Percentiles rank a stretch among this genome's conserved stretches.
phyloP scores from a whole-genome alignment of 2,888 invertebrate genomes.

The Gonocerus acuteangulatus region DNA sequence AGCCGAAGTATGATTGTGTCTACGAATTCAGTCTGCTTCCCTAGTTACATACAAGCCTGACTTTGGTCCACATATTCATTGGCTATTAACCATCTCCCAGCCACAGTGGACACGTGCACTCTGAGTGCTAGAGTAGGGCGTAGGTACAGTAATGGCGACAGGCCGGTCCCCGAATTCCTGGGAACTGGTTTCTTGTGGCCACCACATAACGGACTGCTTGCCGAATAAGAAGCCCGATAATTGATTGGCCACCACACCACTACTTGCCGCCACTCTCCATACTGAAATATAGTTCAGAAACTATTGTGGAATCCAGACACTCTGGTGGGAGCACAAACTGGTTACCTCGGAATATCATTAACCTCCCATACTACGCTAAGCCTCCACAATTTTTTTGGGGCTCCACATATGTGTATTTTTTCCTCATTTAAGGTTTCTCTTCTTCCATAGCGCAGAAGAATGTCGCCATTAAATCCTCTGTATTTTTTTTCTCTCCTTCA shows the following conservation, averaged over 20 bases:
- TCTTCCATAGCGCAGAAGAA: background rate
- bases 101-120: too few species aligned
- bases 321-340: constrained; percentile 7
- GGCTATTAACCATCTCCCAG: too few species aligned
- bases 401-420: constrained; percentile 3
- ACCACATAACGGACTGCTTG: constrained; percentile 10
- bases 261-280: background rate
- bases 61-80: too few species aligned
- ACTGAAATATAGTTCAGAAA: constrained; percentile 18
- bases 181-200: constrained; percentile 3
- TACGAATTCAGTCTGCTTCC: too few species aligned
- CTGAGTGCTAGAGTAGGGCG: too few species aligned
- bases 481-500: background rate
- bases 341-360: constrained; percentile 20
- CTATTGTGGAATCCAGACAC: constrained; percentile 16
- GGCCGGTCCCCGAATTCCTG: constrained; percentile 10
- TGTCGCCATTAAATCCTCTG: background rate
- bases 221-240: constrained; percentile 13
- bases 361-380: constrained; percentile 16
- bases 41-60: too few species aligned
- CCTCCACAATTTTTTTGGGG: constrained; percentile 13
- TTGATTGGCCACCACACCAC: constrained; percentile 8
- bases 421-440: constrained; percentile 11
- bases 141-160: constrained; percentile 12
- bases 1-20: too few species aligned